phyloP scores from a whole-genome alignment of 2,888 invertebrate genomes.

The Drosophila phalerata region DNA sequence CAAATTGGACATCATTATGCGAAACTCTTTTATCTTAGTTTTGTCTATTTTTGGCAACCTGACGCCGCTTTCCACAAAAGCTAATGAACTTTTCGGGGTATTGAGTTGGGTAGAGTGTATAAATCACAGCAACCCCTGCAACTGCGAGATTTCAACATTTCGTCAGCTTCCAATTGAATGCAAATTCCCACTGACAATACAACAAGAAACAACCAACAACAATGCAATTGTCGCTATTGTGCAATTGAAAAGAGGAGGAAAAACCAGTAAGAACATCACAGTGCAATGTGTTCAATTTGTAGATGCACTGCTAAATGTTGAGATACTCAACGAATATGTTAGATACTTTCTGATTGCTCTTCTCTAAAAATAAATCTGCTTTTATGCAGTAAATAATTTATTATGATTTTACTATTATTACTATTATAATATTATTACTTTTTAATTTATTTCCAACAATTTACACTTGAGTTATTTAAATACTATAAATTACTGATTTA shows the following conservation, averaged over 20 bases:
- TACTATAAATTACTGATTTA: neutral
- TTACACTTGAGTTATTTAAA: neutral
- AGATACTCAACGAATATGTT: neutral
- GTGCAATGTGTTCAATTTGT: constrained; percentile 6
- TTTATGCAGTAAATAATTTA: neutral
- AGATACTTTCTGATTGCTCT: constrained; percentile 1
- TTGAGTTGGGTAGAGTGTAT: neutral
- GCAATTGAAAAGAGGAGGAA: constrained; percentile 30
- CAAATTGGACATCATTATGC: constrained; percentile 63
- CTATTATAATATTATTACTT: neutral
- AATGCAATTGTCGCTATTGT: constrained; percentile 44
- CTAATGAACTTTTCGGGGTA: constrained; percentile 63
- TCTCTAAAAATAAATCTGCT: neutral
- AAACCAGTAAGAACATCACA: constrained; percentile 34
- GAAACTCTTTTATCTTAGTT: constrained; percentile 31
- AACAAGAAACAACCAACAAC: constrained; percentile 25
- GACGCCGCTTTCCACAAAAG: constrained; percentile 50
- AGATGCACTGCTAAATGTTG: constrained; percentile 2
- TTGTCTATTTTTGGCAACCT: constrained; percentile 45
- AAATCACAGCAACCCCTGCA: constrained; percentile 26
- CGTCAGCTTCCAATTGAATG: constrained; percentile 73
- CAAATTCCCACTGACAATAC: constrained; percentile 54
- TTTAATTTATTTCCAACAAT: neutral
- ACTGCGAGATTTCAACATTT: constrained; percentile 50
- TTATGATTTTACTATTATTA: neutral